Evolutionary conservation across 2,113 vertebrate genomes (phyloP).

Genomic region (Thymallus thymallus): DNA sequence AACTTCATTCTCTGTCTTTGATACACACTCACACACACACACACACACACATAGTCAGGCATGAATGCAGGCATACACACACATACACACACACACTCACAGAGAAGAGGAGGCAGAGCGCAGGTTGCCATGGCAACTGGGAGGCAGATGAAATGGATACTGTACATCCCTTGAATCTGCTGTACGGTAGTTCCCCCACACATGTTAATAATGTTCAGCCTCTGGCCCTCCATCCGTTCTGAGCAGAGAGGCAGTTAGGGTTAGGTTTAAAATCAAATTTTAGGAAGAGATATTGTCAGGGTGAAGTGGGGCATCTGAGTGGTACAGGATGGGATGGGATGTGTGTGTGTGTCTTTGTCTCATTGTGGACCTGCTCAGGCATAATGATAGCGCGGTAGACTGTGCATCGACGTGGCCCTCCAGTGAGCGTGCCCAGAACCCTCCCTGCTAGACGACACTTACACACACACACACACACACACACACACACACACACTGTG

Average conservation of each 20-base stretch:
- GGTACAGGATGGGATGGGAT: too few species aligned
- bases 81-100: conserved; percentile 1
- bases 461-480: too few species aligned
- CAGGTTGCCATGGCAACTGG: too few species aligned
- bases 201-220: not conserved
- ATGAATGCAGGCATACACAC: not conserved
- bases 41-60: not conserved
- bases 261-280: too few species aligned
- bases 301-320: not conserved
- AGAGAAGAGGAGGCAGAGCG: not conserved
- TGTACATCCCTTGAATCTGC: not conserved
- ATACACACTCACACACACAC: not conserved
- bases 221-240: too few species aligned
- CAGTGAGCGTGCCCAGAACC: too few species aligned
- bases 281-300: too few species aligned
- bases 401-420: not conserved
- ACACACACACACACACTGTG: too few species aligned
- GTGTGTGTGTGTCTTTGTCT: not conserved
- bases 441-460: too few species aligned
- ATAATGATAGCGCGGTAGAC: not conserved
- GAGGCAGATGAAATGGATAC: too few species aligned
- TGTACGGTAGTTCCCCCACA: not conserved
- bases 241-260: too few species aligned
- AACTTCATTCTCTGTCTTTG: not conserved
- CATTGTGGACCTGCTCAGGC: conserved; percentile 15